Conservation (phyloP, 2,797 vertebrate genomes). For the Carduelis carduelis region DNA sequence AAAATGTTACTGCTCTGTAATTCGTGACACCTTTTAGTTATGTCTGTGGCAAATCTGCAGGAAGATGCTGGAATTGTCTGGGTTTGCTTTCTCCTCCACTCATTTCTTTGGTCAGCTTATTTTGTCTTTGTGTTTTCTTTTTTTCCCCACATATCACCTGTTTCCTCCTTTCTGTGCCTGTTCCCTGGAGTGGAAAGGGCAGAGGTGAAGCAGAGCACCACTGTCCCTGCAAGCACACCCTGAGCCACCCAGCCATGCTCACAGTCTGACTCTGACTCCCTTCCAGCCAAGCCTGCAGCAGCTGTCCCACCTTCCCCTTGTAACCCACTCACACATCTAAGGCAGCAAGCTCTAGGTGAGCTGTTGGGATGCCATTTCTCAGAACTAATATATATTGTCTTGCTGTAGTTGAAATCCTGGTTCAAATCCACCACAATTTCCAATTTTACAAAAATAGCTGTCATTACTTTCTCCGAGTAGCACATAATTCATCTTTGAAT, state of each 20-base stretch:
- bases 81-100: background rate
- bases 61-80: background rate
- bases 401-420: background rate
- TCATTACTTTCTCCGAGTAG: background rate
- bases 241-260: background rate
- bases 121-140: background rate
- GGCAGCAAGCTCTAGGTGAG: background rate
- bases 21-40: background rate
- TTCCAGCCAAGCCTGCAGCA: background rate
- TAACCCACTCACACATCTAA: background rate
- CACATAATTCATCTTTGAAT: background rate
- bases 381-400: background rate
- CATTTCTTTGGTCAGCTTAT: background rate
- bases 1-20: background rate
- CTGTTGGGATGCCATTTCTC: background rate
- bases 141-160: accelerated
- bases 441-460: background rate
- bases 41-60: background rate
- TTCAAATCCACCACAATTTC: background rate
- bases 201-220: background rate
- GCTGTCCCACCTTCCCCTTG: background rate
- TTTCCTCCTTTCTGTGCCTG: background rate
- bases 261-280: background rate
- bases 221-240: background rate
- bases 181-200: background rate